Conservation (phyloP, 1,140 invertebrate species). For the Sarcophaga bullata region DNA sequence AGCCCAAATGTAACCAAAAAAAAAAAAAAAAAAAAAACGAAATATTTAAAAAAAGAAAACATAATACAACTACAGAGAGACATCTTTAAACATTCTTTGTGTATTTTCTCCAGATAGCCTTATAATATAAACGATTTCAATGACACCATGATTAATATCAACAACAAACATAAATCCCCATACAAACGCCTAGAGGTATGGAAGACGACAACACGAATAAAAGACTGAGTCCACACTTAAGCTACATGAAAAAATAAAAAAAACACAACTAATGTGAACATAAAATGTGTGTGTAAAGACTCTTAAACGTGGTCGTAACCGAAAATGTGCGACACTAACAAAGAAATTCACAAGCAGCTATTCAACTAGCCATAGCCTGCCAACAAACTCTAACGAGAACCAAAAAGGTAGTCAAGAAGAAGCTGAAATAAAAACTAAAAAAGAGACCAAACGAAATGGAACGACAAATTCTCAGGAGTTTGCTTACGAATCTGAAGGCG, state of each 20-base stretch:
- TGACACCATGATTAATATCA: conserved; percentile 66
- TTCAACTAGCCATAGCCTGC: neutral
- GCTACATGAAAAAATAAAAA: conserved; percentile 12
- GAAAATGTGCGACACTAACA: conserved; percentile 27
- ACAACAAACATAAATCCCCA: conserved; percentile 49
- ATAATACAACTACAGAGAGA: neutral
- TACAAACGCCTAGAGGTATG: conserved; percentile 22
- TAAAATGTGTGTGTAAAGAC: conserved; percentile 21
- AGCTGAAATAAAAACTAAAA: neutral
- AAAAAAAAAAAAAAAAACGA: too few species aligned
- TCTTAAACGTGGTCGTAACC: conserved; percentile 23
- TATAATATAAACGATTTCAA: conserved; percentile 65
- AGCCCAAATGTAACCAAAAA: neutral
- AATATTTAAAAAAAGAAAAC: neutral
- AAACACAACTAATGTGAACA: conserved; percentile 14
- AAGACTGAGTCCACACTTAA: neutral
- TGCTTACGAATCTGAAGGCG: neutral
- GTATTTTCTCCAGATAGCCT: conserved; percentile 37
- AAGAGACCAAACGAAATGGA: neutral
- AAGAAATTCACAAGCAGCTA: conserved; percentile 24
- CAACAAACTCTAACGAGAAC: neutral
- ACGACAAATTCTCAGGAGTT: neutral
- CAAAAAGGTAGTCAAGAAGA: neutral
- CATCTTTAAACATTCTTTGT: neutral
- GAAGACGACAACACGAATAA: neutral